phyloP scores from a whole-genome alignment of 2,113 vertebrate genomes.

The Chaenogobius annularis region DNA sequence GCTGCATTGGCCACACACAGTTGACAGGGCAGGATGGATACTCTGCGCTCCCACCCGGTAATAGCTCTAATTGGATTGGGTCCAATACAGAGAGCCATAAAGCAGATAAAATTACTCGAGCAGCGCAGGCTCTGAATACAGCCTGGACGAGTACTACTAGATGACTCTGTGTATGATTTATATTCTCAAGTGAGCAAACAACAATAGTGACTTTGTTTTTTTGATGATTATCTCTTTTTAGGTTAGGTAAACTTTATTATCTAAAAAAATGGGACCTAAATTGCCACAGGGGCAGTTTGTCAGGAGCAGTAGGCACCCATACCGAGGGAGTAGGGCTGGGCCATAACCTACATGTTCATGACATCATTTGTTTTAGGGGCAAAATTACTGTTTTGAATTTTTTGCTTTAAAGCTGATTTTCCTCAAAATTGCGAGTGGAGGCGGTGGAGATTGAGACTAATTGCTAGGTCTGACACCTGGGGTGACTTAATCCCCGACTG shows the following conservation, averaged over 20 bases:
- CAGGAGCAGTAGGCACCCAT: neutral
- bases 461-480: too few relatives aligned
- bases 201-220: neutral
- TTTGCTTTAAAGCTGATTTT: too few relatives aligned
- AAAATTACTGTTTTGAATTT: too few relatives aligned
- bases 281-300: too few relatives aligned
- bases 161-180: neutral
- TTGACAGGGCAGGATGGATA: slow-evolving; percentile 15
- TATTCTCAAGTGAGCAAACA: neutral
- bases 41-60: slow-evolving; percentile 4
- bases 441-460: too few relatives aligned
- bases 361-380: too few relatives aligned
- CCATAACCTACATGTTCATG: too few relatives aligned
- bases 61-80: slow-evolving; percentile 29
- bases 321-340: too few relatives aligned
- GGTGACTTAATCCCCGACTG: too few relatives aligned
- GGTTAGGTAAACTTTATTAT: neutral
- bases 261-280: neutral
- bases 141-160: neutral
- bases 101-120: slow-evolving; percentile 29
- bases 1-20: neutral
- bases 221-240: neutral
- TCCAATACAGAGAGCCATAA: slow-evolving; percentile 18
- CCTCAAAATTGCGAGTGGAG: too few relatives aligned
- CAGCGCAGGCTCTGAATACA: neutral